A percentile compares a stretch with the other conserved stretches of the same genome.
These are phyloP conservation scores for Genyomyrus donnyi DNA, from an alignment of 2,113 vertebrate species.

Conservation along the genomic window DNA sequence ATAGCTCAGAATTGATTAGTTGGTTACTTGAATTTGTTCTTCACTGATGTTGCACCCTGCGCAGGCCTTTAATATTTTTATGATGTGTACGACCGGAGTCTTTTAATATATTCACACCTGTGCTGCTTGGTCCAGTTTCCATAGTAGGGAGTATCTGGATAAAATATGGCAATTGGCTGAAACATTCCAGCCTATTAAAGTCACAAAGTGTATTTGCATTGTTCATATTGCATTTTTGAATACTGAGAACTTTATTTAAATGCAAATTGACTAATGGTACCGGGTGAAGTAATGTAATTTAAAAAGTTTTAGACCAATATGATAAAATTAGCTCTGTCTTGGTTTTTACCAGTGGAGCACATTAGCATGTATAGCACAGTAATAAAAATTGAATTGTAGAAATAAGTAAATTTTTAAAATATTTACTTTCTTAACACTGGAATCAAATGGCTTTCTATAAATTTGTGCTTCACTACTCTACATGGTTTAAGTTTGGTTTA, in stretches of 20 bases:
- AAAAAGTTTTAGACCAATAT: not conserved
- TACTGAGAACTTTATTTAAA: not conserved
- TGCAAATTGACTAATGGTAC: not conserved
- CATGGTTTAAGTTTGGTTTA: not conserved
- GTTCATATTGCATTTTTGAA: not conserved
- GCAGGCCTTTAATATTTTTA: not conserved
- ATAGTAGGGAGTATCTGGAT: not conserved
- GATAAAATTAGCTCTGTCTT: not conserved
- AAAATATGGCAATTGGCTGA: not conserved
- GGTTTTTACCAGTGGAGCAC: not conserved
- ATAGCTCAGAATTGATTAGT: not conserved
- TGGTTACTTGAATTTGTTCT: not conserved
- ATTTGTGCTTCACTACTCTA: not conserved
- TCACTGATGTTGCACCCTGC: not conserved
- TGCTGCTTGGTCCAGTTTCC: not conserved
- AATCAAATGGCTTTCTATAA: not conserved
- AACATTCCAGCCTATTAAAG: not conserved
- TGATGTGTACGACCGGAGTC: not conserved
- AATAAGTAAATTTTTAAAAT: not conserved
- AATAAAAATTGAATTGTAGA: not conserved
- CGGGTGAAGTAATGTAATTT: not conserved
- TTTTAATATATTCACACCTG: not conserved
- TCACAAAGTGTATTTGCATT: not conserved
- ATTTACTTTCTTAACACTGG: not conserved
- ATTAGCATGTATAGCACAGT: not conserved